Base-by-base conservation (phyloP, 2,888 invertebrate species). In the Congeria kusceri region DNA sequence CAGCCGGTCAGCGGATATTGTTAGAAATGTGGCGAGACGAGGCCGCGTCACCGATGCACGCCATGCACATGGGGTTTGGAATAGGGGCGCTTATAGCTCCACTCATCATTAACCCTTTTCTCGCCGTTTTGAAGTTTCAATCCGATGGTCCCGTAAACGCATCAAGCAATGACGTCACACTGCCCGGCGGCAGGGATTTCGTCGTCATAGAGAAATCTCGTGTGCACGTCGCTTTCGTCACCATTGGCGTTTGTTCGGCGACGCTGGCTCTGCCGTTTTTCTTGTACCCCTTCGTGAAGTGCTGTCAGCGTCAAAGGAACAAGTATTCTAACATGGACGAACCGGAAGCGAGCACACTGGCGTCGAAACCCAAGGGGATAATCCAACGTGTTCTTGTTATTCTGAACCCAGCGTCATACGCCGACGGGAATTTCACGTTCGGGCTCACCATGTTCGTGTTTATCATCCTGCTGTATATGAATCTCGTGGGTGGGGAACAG, bases 61-160 rank as follows among this genome's bases (percentile, higher is more conserved):
- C 82, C 13, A 63, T 87, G n/a, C 88, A 89, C 61, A 87, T 87
- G 65, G 88, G 88, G 13, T 89, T 85, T 58, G 88, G 88, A 4
- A 58, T 89, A 11, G 89, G 89, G 3, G 86, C 88, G 15, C 29
- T 88, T 1, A 58, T 85, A 15, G 80, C 75, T 0, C 88, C 88
- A 0, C 69, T 85, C 11, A 71, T 89, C 15, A 86, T 83, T 3
- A 77, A 77, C 57, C 86, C 86, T 0, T 89, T 87, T 67, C 77
- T 89, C n/a, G 79, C 83, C 13, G 75, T 72, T 15, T 46, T 82
- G 25, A 44, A 68, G 18, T 82, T 79, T 20, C 63, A 44, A 23
- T 56, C 61, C n/a, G 56, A 47, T 20, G 39, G 39, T 9, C 39
- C 11, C 39, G 39, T 39, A 3, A 39, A 39, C 15, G 27, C 65